Evolutionary conservation across 2,888 invertebrate species (phyloP).

Genomic region (Trimorus sp.): DNA sequence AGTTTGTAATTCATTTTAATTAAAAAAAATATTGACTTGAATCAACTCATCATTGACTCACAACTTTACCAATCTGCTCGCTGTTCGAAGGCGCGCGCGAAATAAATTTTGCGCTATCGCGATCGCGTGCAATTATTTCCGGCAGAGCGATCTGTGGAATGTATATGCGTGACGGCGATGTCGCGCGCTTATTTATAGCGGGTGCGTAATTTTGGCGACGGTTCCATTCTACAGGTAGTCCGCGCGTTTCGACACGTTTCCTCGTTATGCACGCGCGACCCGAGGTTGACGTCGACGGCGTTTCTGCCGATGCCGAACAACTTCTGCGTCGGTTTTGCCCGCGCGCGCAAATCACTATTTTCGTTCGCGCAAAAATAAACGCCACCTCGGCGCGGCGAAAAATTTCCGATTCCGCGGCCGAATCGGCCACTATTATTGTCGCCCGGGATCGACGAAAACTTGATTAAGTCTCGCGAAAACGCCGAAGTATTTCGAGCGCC

Average conservation of each 20-base stretch:
- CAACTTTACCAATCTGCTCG: no score
- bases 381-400: conserved; percentile 29
- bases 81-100: neutral
- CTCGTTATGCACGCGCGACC: conserved; percentile 69
- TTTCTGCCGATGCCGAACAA: conserved; percentile 51
- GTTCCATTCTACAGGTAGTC: conserved; percentile 64
- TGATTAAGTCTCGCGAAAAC: no score
- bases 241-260: conserved; percentile 66
- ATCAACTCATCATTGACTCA: no score
- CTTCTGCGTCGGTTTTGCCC: conserved; percentile 39
- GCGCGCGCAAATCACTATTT: conserved; percentile 63
- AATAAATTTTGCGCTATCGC: conserved; percentile 1
- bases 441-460: no score
- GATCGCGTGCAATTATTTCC: conserved; percentile 8
- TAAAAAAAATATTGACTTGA: no score
- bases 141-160: conserved; percentile 21
- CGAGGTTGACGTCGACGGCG: conserved; percentile 67
- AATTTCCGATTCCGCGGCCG: conserved; percentile 37
- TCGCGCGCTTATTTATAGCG: conserved; percentile 59
- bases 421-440: no score
- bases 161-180: conserved; percentile 39
- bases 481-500: no score
- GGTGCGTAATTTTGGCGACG: conserved; percentile 64
- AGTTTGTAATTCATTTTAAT: no score
- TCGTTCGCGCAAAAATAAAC: conserved; percentile 66